A percentile compares a stretch with the other conserved stretches of the same genome.
phyloP scores from a whole-genome alignment of 2,113 vertebrate species.

The Pangasianodon hypophthalmus region DNA sequence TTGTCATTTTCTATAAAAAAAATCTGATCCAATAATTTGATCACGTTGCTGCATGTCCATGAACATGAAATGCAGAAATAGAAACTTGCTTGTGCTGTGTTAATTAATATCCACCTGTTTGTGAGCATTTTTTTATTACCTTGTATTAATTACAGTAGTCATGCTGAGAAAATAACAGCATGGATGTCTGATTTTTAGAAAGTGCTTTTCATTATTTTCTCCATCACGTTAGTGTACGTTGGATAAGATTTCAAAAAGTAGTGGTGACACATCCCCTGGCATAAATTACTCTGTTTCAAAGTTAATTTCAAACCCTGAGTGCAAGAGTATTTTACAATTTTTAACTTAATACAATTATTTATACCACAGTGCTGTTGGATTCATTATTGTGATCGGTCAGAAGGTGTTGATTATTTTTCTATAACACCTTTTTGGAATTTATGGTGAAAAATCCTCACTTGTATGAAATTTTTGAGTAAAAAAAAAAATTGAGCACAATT shows the following conservation, averaged over 20 bases:
- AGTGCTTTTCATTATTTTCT: background rate
- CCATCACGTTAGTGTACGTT: background rate
- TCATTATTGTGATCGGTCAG: no score
- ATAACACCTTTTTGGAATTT: no score
- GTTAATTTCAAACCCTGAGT: no score
- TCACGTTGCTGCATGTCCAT: background rate
- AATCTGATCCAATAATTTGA: background rate
- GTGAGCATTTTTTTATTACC: background rate
- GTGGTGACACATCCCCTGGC: background rate
- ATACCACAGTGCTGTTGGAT: no score
- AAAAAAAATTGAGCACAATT: no score
- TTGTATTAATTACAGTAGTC: background rate
- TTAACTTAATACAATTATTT: no score
- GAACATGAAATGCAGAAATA: background rate
- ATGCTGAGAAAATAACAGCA: background rate
- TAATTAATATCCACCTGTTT: background rate
- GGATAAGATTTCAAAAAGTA: background rate
- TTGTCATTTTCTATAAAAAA: background rate
- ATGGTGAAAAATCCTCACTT: no score
- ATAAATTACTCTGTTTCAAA: background rate
- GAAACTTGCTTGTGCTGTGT: background rate
- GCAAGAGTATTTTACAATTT: no score
- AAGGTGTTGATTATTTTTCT: no score
- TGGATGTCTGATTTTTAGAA: background rate
- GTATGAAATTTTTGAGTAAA: no score